These are phyloP conservation scores for Pseudopodoces humilis DNA, from an alignment of 2,113 vertebrate species.

Conservation along the genomic window DNA sequence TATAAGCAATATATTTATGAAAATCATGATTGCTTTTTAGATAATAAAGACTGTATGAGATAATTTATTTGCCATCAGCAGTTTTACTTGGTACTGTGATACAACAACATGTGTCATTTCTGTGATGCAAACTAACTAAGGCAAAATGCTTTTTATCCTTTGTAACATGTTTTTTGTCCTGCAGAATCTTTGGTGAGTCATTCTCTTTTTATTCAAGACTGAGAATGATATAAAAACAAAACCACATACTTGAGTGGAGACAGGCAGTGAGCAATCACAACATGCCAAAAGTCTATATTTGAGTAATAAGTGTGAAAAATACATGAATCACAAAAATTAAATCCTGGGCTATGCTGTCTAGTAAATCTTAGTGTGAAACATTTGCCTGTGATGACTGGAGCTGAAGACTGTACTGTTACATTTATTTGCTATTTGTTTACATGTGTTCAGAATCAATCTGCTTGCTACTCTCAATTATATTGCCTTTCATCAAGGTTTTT, in stretches of 20 bases:
- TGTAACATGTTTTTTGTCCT: neutral
- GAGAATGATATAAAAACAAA: neutral
- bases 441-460: neutral
- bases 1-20: neutral
- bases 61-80: neutral
- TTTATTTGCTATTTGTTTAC: neutral
- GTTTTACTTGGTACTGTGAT: neutral
- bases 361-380: neutral
- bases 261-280: neutral
- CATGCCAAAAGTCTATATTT: neutral
- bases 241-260: neutral
- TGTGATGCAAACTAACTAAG: neutral
- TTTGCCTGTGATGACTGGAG: neutral
- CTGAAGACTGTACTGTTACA: neutral
- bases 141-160: neutral
- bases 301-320: neutral
- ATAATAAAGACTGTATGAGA: neutral
- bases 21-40: neutral
- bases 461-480: neutral
- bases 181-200: neutral
- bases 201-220: neutral
- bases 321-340: neutral
- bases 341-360: neutral
- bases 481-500: conserved; percentile 9
- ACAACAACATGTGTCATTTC: neutral